A percentile compares a stretch with the other conserved stretches of the same genome.
Evolutionary conservation across 2,888 invertebrate genomes (phyloP).

Genomic region (Pherbina coryleti): DNA sequence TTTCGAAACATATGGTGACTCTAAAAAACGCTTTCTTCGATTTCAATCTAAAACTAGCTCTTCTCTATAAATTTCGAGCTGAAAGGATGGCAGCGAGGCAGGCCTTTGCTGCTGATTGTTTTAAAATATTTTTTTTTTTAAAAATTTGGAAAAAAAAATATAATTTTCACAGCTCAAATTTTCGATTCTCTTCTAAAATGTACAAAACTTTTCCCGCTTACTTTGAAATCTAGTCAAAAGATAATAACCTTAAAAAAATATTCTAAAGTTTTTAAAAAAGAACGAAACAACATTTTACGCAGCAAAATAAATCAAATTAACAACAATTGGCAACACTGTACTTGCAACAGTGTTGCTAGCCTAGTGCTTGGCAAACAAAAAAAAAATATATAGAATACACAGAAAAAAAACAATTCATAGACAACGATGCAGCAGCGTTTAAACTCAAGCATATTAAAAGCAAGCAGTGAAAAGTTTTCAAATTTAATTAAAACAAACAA

Average conservation of each 20-base stretch:
- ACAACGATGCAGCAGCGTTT: constrained; percentile 1
- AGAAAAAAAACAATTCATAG: not conserved
- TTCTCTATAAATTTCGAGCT: not conserved
- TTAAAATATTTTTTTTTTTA: not conserved
- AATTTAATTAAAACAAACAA: not conserved
- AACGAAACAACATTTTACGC: too few relatives aligned
- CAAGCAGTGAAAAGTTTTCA: not conserved
- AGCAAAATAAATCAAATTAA: constrained; percentile 6
- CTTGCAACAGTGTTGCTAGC: not conserved
- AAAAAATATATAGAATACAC: not conserved
- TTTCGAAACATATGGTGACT: too few relatives aligned
- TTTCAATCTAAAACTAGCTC: not conserved
- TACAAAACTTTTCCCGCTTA: not conserved
- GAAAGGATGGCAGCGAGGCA: not conserved
- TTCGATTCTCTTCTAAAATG: not conserved
- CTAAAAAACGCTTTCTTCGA: too few relatives aligned
- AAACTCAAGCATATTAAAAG: not conserved
- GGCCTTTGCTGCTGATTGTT: constrained; percentile 8
- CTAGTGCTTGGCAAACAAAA: not conserved
- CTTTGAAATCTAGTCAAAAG: constrained; percentile 14
- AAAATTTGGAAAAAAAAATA: not conserved
- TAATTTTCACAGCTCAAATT: not conserved
- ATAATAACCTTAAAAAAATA: not conserved
- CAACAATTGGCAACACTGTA: not conserved
- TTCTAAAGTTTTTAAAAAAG: not conserved